A percentile compares a stretch with the other conserved stretches of the same genome.
Conservation (phyloP, 2,888 invertebrate genomes). For the Ametastegia equiseti region DNA sequence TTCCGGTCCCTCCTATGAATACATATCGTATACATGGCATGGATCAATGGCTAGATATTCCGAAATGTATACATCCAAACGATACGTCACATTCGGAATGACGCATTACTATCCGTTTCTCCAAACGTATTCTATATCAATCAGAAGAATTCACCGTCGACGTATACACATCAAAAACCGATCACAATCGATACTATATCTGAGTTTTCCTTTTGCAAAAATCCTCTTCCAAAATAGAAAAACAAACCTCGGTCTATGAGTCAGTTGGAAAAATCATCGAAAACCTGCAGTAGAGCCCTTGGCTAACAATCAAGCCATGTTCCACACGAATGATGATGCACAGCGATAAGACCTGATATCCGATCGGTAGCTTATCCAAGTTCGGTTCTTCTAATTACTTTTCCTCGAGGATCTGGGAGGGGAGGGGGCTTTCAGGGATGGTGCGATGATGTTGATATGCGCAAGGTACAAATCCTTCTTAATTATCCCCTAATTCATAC, state of each 20-base stretch:
- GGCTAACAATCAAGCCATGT: too few species aligned
- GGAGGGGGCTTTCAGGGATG: too few species aligned
- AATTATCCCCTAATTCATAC: not conserved
- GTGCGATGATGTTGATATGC: too few species aligned
- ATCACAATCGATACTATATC: too few species aligned
- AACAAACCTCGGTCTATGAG: not conserved
- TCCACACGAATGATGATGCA: too few species aligned
- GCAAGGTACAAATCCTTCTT: not conserved
- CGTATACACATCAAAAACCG: too few species aligned
- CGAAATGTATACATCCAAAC: not conserved
- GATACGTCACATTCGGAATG: slow-evolving; percentile 6
- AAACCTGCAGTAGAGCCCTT: too few species aligned
- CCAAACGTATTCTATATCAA: too few species aligned
- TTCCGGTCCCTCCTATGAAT: not conserved
- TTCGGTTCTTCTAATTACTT: not conserved
- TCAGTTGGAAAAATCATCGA: not conserved
- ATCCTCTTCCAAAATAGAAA: not conserved
- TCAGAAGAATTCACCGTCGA: not conserved
- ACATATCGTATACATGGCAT: not conserved
- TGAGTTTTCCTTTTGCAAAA: not conserved
- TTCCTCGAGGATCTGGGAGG: not conserved
- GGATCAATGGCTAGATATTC: slow-evolving; percentile 1
- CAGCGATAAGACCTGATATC: too few species aligned
- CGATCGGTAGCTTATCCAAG: too few species aligned
- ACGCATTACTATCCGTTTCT: not conserved